Conservation (phyloP, 2,888 invertebrate species). For the Trissolcus japonicus region DNA sequence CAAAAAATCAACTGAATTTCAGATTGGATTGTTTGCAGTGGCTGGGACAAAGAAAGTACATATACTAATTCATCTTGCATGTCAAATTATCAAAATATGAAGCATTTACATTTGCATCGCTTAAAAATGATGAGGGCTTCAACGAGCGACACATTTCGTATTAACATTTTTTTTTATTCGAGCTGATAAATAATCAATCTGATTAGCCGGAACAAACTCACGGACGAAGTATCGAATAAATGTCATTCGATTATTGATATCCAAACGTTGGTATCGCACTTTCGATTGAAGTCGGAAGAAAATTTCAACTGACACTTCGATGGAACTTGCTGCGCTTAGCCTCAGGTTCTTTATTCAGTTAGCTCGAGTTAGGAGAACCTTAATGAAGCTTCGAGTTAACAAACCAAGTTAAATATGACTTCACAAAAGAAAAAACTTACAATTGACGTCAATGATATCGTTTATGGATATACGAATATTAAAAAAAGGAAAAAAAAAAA, state of each 20-base stretch:
- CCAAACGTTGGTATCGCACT: conserved; percentile 18
- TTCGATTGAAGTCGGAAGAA: conserved; percentile 28
- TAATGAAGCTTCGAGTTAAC: conserved; percentile 48
- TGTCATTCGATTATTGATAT: conserved; percentile 33
- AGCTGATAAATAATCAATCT: not conserved
- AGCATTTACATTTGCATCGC: too few relatives aligned
- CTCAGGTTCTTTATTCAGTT: conserved; percentile 46
- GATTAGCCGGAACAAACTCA: not conserved
- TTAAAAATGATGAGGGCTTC: too few relatives aligned
- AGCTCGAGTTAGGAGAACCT: conserved; percentile 42
- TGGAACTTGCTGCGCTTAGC: conserved; percentile 39
- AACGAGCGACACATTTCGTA: not conserved
- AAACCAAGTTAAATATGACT: conserved; percentile 46
- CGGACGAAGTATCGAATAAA: conserved; percentile 6
- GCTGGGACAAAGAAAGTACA: too few relatives aligned
- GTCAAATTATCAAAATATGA: too few relatives aligned
- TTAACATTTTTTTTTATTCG: not conserved
- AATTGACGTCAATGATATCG: conserved; percentile 35
- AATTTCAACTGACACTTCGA: conserved; percentile 33
- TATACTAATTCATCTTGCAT: too few relatives aligned
- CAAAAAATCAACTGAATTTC: too few relatives aligned
- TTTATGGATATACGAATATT: too few relatives aligned
- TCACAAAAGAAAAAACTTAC: conserved; percentile 27
- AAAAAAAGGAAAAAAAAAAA: too few relatives aligned
- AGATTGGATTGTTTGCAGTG: too few relatives aligned